A percentile compares a stretch with the other conserved stretches of the same genome.
These are phyloP conservation scores for Phacellophora camtschatica DNA, from an alignment of 30 jellyfish, hydroid and myxozoan genomes.

Conservation along the genomic window DNA sequence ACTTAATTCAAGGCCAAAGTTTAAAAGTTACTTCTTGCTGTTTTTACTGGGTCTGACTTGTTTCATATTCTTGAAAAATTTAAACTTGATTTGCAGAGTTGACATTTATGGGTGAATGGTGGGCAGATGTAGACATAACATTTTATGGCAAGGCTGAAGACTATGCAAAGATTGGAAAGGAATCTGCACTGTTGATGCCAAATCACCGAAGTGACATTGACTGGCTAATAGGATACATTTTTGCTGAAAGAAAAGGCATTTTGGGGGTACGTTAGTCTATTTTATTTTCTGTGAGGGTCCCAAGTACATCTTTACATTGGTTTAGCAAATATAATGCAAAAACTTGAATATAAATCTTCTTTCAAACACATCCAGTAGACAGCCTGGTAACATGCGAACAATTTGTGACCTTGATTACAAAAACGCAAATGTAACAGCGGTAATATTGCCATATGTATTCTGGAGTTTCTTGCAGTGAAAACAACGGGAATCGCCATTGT, in stretches of 20 bases:
- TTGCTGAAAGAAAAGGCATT: conserved; percentile 55
- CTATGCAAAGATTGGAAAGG: conserved; percentile 62
- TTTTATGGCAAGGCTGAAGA: conserved; percentile 62
- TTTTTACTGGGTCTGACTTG: no score
- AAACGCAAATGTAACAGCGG: no score
- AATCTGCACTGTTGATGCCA: conserved; percentile 64
- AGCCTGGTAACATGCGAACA: no score
- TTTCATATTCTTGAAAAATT: not conserved
- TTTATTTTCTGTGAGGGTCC: not conserved
- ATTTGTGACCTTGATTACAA: no score
- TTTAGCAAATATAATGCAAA: not conserved
- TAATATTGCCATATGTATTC: no score
- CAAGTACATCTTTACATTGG: no score
- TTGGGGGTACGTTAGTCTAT: conserved; percentile 43
- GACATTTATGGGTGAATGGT: conserved; percentile 76
- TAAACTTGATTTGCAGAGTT: conserved; percentile 11
- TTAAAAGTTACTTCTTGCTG: no score
- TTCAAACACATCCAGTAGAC: no score
- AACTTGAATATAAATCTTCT: no score
- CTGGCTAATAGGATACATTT: conserved; percentile 72
- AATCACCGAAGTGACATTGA: conserved; percentile 79
- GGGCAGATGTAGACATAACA: conserved; percentile 71
- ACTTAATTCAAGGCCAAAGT: no score
- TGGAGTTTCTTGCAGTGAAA: not conserved
- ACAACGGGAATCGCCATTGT: not conserved